These are phyloP conservation scores for Urocolius indicus DNA, from an alignment of 2,113 vertebrate genomes.

Conservation along the genomic window DNA sequence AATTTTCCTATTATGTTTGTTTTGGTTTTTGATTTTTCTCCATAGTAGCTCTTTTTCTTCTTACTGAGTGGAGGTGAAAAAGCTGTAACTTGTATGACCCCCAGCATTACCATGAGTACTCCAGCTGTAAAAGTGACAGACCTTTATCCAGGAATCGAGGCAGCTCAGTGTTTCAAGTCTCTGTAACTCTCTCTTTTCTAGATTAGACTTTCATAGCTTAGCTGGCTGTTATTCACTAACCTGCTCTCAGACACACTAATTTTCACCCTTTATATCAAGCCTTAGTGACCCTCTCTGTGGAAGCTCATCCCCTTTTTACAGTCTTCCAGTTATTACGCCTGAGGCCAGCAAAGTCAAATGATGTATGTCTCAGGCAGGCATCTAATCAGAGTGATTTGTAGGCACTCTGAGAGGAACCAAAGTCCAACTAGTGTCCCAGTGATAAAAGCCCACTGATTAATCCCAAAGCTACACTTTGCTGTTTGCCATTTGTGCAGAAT, in stretches of 20 bases:
- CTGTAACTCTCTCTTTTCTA: background rate
- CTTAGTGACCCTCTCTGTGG: background rate
- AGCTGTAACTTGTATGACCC: background rate
- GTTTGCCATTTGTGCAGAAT: background rate
- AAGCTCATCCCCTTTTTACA: background rate
- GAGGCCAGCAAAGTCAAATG: slow-evolving; percentile 1
- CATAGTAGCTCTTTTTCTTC: background rate
- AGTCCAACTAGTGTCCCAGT: background rate
- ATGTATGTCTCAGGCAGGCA: background rate
- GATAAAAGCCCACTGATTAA: slow-evolving; percentile 35
- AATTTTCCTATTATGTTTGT: background rate
- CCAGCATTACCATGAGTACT: background rate
- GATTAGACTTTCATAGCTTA: background rate
- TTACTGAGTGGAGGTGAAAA: background rate
- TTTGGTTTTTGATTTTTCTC: background rate
- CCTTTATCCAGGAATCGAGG: background rate
- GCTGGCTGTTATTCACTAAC: background rate
- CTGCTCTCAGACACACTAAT: background rate
- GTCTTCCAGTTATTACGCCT: background rate
- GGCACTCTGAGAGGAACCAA: background rate
- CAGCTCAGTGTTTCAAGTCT: background rate
- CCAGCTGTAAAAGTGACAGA: background rate
- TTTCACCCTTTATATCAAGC: background rate
- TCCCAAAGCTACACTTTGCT: slow-evolving; percentile 11
- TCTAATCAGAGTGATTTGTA: slow-evolving; percentile 32